Conservation (phyloP, 2,797 vertebrate species). For the Cossypha dichroa region DNA sequence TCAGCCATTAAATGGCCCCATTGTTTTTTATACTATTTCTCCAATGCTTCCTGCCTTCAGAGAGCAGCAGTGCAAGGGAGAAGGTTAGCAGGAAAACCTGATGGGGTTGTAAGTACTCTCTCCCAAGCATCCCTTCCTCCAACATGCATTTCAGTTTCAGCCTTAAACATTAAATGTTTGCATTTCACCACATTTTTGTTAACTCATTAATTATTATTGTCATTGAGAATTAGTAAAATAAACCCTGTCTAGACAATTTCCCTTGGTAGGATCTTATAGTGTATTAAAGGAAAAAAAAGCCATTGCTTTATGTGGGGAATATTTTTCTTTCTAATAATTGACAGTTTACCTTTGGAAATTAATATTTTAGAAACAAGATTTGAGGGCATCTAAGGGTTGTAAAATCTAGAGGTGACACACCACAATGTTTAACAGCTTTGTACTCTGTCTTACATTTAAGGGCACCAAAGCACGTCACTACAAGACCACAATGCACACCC, state of each 20-base stretch:
- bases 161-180: not conserved
- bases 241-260: conserved; percentile 44
- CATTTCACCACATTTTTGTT: not conserved
- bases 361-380: not conserved
- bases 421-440: not conserved
- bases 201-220: not conserved
- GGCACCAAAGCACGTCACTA: not conserved
- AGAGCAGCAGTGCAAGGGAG: not conserved
- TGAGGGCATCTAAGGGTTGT: not conserved
- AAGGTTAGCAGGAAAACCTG: not conserved
- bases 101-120: not conserved
- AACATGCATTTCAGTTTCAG: not conserved
- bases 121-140: not conserved
- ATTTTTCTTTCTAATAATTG: conserved; percentile 15
- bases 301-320: not conserved
- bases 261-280: not conserved
- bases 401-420: not conserved
- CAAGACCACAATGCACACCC: not conserved
- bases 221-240: conserved; percentile 21
- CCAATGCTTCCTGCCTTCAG: not conserved
- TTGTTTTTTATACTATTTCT: not conserved
- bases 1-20: not conserved
- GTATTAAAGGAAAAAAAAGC: not conserved
- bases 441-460: not conserved
- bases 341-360: not conserved